Base-by-base conservation (phyloP, 2,113 vertebrate species). In the Oxyura jamaicensis region DNA sequence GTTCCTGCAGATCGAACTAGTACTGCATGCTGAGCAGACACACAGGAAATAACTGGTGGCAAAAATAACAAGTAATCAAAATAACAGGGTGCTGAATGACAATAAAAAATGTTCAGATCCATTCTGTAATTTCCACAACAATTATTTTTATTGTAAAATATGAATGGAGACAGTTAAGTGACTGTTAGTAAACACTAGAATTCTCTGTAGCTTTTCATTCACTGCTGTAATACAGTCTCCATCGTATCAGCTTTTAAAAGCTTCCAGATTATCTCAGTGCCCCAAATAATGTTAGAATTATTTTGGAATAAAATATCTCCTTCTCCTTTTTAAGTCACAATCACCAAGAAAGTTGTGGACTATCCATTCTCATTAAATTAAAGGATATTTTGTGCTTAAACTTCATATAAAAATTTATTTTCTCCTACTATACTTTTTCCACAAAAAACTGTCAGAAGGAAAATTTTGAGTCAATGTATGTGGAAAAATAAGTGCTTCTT, bases 81-180 rank as follows among this genome's bases (percentile, higher is more conserved):
- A 68, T 94, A 94, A 88, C 8, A 87, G 52, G 25, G 16, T 74
- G 33, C 28, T 77, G 50, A 23, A 46, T 81, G 85, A 71, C 72
- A 90, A 65, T 46, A 71, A 74, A 81, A 90, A 73, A 26, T n/a
- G 8, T 75, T 91, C 65, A 88, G 42, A 74, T 90, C 29, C 67
- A 62, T 41, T 18, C 41, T 48, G 39, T 75, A 31, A 91, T 95
- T 95, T 92, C 83, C 66, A 84, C 42, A 17, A 83, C 56, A 65
- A 79, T 86, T 86, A 67, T 72, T 95, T 95, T 86, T 93, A 25
- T 63, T 83, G 33, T 77, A 55, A 90, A 93, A 55, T 88, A 71
- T 55, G 59, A 93, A 80, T 23, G 5, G 23, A 92, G 35, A 5
- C 48, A 84, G 69, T 13, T 72, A 88, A 92, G 86, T n/a, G 42